Percentiles rank a stretch among this genome's conserved stretches.
Conservation (phyloP, 2,797 vertebrate genomes). For the Cyclopterus lumpus region DNA sequence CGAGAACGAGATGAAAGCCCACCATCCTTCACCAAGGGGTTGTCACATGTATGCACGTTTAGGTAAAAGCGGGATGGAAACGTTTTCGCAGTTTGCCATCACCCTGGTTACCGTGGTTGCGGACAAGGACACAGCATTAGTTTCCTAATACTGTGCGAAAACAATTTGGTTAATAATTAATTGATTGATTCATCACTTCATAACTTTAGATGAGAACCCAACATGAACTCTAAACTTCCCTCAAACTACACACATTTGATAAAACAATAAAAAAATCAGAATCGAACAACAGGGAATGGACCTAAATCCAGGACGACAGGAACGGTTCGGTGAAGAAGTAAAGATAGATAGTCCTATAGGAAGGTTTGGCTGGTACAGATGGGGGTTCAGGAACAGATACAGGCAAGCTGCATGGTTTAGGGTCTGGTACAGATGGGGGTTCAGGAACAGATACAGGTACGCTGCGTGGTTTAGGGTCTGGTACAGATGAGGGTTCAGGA, state of each 20-base stretch:
- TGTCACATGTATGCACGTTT: background rate
- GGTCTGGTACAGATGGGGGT: too few relatives aligned
- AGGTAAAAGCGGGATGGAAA: constrained; percentile 13
- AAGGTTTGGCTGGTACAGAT: too few relatives aligned
- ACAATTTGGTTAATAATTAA: background rate
- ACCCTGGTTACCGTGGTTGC: background rate
- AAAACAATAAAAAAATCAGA: background rate
- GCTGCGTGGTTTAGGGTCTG: too few relatives aligned
- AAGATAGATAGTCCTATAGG: background rate
- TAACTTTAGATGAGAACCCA: background rate
- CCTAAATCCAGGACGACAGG: background rate
- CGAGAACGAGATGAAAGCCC: constrained; percentile 16
- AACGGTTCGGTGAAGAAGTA: background rate
- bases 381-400: too few relatives aligned
- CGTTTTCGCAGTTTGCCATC: background rate
- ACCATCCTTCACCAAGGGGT: background rate
- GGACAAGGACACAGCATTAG: background rate
- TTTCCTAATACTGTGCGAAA: background rate
- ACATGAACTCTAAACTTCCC: background rate
- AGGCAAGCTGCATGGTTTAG: too few relatives aligned
- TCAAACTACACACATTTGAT: background rate
- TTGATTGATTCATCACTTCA: background rate
- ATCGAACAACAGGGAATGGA: background rate
- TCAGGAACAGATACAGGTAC: too few relatives aligned
- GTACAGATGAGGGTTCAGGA: too few relatives aligned